Conservation (phyloP, 1,140 invertebrate genomes). For the Aphaenogaster rudis region DNA sequence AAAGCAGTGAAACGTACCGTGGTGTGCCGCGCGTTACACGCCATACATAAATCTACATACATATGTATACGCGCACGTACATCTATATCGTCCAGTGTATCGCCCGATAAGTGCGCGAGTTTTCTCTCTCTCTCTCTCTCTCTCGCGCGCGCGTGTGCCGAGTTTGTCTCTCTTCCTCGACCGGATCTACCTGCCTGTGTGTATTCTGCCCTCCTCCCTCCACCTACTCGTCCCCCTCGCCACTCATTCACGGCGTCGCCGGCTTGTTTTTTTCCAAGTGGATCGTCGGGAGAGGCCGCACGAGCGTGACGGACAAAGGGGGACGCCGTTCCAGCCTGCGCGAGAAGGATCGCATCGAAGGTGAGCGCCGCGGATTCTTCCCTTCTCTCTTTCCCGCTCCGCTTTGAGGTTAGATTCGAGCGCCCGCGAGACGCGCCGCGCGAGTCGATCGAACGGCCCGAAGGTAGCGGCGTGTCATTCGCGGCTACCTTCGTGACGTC, state of each 20-base stretch:
- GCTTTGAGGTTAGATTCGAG: conserved; percentile 43
- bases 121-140: neutral
- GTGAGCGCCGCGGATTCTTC: neutral
- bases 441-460: conserved; percentile 34
- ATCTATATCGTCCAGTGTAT: neutral
- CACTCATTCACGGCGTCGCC: conserved; percentile 22
- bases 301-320: neutral
- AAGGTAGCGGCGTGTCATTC: conserved; percentile 11
- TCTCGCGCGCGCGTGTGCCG: neutral
- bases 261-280: neutral
- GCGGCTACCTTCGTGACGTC: neutral
- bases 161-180: neutral
- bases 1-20: conserved; percentile 38
- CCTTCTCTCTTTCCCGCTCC: neutral
- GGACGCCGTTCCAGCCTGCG: conserved; percentile 7
- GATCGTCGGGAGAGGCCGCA: neutral
- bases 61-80: neutral
- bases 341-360: conserved; percentile 19
- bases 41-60: neutral
- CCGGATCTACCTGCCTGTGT: neutral
- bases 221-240: neutral
- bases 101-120: neutral
- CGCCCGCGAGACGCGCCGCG: neutral
- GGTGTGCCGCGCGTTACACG: neutral
- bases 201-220: neutral